Evolutionary conservation across 92 coral and sea anemone species (phyloP).

Genomic region (Heteractis magnifica): DNA sequence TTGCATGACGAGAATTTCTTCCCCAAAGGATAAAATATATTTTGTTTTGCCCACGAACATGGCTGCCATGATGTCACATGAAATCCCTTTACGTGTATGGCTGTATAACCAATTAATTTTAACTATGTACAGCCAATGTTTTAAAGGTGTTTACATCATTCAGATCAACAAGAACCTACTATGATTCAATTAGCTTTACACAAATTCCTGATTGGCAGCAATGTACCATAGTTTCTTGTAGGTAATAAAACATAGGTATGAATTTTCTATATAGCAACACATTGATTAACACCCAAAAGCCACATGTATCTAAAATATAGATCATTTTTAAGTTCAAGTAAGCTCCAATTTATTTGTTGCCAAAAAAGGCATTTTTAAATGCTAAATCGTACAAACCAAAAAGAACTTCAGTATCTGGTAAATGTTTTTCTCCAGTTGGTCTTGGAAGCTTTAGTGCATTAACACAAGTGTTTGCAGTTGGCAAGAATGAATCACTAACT

Average conservation of each 20-base stretch:
- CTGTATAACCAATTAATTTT: no score
- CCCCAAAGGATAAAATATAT: no score
- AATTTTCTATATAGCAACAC: not conserved
- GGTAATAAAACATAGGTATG: not conserved
- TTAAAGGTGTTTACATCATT: not conserved
- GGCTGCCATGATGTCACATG: no score
- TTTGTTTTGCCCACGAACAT: no score
- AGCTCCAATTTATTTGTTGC: constrained; percentile 25
- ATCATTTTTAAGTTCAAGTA: not conserved
- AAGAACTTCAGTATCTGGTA: constrained; percentile 52
- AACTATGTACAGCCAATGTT: not conserved
- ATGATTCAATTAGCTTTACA: not conserved
- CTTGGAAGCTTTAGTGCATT: constrained; percentile 48
- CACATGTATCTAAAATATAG: not conserved
- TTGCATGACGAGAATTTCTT: not conserved
- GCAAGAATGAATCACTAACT: constrained; percentile 43
- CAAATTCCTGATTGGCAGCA: not conserved
- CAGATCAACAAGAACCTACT: not conserved
- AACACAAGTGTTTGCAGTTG: constrained; percentile 63
- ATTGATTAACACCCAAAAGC: not conserved
- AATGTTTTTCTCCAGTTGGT: constrained; percentile 36
- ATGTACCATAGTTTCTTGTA: not conserved
- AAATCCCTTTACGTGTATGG: no score
- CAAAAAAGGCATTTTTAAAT: constrained; percentile 55
- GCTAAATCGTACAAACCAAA: constrained; percentile 55